Base-by-base conservation (phyloP, 2,797 vertebrate genomes). In the Sebastiscus albofasciatus region DNA sequence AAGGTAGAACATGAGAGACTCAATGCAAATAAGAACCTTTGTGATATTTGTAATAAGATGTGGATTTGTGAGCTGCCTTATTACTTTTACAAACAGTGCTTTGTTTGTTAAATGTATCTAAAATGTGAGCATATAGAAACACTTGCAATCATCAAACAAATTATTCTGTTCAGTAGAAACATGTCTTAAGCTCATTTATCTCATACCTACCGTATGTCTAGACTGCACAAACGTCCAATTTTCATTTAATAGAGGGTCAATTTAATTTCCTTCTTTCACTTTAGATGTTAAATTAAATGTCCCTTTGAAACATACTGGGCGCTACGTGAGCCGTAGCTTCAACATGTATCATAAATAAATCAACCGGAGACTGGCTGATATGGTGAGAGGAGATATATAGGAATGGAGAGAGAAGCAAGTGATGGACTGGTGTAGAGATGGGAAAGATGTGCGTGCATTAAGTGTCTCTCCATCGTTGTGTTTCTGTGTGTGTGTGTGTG, bases 251-350 rank as follows among this genome's bases (percentile, higher is more conserved):
- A 75, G 65, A 73, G 67, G 76, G 87, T 90, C 87, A 91, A 90
- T 92, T 90, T 85, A 89, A 91, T 92, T 90, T 90, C 65, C 84
- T 36, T 86, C 33, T 52, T 78, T 92, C 91, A 87, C 87, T 92
- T 88, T 77, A 84, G 81, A 89, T 83, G 81, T 87, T 93, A 87
- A 91, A 91, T 93, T 89, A 90, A 92, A 89, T 92, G 84, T 90
- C 79, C 75, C 84, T 85, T 73, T 90, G 76, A 89, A 93, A 89
- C 76, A 90, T 16, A 90, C 86, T 62, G 65, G 54, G 52, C 49
- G 69, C 67, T n/a, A 81, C 72, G 49, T 67, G 70, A 89, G 81
- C 67, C 13, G 20, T 80, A 68, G 84, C 86, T 89, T 89, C 79
- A 88, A 84, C 34, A 56, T 82, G 72, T 70, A 84, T 88, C 81